phyloP scores from a whole-genome alignment of 2,113 vertebrate species.

The Gymnorhina tibicen region DNA sequence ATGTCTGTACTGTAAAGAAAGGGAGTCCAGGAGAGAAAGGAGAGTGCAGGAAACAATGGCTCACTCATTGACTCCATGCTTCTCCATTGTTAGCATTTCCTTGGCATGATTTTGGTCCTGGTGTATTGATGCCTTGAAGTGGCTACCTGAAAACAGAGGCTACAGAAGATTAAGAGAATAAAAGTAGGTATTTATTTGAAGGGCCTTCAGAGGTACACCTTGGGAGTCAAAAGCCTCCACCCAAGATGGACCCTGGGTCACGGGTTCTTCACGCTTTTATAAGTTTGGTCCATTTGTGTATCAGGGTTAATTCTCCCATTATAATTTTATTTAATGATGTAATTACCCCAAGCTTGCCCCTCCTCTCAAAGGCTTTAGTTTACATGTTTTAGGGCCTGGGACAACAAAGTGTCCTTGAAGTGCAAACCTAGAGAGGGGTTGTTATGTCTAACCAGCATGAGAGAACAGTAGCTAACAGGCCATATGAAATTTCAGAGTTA shows the following conservation, averaged over 20 bases:
- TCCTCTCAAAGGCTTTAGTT: neutral
- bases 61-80: rapidly evolving
- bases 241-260: neutral
- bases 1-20: neutral
- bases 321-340: neutral
- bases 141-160: neutral
- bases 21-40: neutral
- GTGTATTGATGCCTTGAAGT: neutral
- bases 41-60: neutral
- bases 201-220: neutral
- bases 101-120: neutral
- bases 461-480: neutral
- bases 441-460: neutral
- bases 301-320: neutral
- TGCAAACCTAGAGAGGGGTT: neutral
- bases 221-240: neutral
- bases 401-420: neutral
- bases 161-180: neutral
- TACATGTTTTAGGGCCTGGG: neutral
- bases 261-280: neutral
- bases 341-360: neutral
- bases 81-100: neutral
- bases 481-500: neutral
- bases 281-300: neutral
- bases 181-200: neutral